These are phyloP conservation scores for Aphidius gifuensis DNA, from an alignment of 1,140 invertebrate genomes.

Conservation along the genomic window DNA sequence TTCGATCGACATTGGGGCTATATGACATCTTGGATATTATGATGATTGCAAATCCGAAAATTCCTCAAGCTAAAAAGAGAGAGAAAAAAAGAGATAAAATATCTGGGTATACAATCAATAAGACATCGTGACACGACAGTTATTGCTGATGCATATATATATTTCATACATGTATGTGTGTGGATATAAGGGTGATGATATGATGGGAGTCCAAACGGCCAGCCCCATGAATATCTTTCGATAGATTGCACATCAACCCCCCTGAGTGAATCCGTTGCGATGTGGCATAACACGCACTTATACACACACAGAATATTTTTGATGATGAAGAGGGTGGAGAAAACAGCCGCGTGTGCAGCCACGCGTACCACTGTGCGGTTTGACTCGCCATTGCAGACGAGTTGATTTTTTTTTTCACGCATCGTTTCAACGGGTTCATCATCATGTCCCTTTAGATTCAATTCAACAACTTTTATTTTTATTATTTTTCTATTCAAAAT, in stretches of 20 bases:
- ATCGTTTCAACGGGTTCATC: conserved; percentile 13
- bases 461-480: conserved; percentile 22
- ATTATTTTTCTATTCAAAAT: background rate
- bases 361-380: conserved; percentile 47
- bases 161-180: background rate
- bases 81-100: conserved; percentile 30
- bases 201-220: conserved; percentile 35
- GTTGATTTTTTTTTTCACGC: conserved; percentile 43
- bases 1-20: no score
- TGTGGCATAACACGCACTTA: conserved; percentile 24
- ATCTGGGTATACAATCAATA: conserved; percentile 52
- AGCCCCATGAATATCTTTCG: conserved; percentile 57
- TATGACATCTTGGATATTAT: no score
- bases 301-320: background rate
- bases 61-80: background rate
- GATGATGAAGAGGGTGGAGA: conserved; percentile 33
- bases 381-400: conserved; percentile 13
- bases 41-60: no score
- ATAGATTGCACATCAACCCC: conserved; percentile 55
- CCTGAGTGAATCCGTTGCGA: conserved; percentile 36
- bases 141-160: conserved; percentile 43
- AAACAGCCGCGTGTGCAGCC: conserved; percentile 43
- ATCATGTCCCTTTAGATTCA: background rate
- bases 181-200: conserved; percentile 8
- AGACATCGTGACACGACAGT: conserved; percentile 56